Evolutionary conservation across 2,797 vertebrate genomes (phyloP), one percentile per base, ranked within the genome.

Genomic region (Falco columbarius): DNA sequence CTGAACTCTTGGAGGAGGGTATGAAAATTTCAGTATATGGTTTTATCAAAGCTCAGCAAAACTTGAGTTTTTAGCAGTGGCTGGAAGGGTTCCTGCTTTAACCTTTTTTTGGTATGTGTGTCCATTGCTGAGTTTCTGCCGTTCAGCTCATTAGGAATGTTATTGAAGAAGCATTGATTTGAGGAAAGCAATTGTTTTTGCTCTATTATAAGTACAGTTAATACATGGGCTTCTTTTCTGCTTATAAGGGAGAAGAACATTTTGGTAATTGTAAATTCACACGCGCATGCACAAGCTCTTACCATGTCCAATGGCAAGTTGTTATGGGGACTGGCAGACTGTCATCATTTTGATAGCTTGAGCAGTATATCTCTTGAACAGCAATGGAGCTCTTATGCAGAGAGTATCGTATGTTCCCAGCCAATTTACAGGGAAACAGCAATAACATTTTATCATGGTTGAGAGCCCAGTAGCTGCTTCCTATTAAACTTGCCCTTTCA

Each of bases 371-470:
- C 99, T 99, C 98, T 97, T 97, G 98, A 98, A 98, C 98, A 98
- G 99, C 98, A 98, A 97, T 98, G 98, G 98, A 96, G 98, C 98
- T 98, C 98, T 98, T 99, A 99, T 99, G 99, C 98, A 99, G 98
- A 98, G 98, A 98, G 98, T 98, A 98, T 98, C 98, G 97, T 98
- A 98, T 98, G 97, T 98, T 99, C 98, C 97, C 97, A 98, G 98
- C 98, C 98, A 99, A 99, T 99, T 99, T 99, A 99, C 98, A 99
- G 98, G 98, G 98, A 98, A 99, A 98, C 97, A 97, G 98, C 98
- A 99, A 98, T 99, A 99, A 99, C 98, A 99, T 99, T 99, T 99
- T 99, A 99, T 99, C 98, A 99, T 98, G 98, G 98, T 98, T 98
- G 98, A 99, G 98, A 98, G 98, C 98, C 98, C 99, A 98, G 98